Percentiles rank a stretch among this genome's conserved stretches.
phyloP scores from a whole-genome alignment of 2,888 invertebrate species.

The Acrobeloides nanus region DNA sequence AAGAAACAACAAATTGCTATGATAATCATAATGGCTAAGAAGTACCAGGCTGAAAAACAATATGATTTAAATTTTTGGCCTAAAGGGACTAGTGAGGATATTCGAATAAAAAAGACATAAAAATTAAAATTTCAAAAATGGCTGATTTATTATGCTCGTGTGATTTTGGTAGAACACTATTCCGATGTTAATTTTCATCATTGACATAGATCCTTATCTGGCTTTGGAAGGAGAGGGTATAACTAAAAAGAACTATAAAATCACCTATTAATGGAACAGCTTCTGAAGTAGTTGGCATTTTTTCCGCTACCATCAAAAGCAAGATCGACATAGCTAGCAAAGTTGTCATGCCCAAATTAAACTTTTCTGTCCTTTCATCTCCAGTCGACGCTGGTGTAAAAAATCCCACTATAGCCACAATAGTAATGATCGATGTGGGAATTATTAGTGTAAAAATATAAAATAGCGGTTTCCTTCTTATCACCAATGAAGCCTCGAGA shows the following conservation, averaged over 20 bases:
- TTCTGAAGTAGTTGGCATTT: slow-evolving; percentile 56
- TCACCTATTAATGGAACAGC: slow-evolving; percentile 47
- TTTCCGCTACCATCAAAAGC: slow-evolving; percentile 58
- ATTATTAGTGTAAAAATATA: slow-evolving; percentile 55
- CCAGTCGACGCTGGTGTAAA: slow-evolving; percentile 56
- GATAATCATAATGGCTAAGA: too few relatives aligned
- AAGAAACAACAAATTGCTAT: slow-evolving; percentile 46
- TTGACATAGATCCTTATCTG: too few relatives aligned
- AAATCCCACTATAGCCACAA: slow-evolving; percentile 55
- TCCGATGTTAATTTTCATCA: too few relatives aligned
- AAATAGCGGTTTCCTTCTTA: slow-evolving; percentile 47
- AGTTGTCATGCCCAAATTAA: slow-evolving; percentile 45
- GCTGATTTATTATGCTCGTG: too few relatives aligned
- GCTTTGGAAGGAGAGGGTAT: too few relatives aligned
- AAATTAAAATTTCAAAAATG: too few relatives aligned
- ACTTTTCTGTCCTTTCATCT: slow-evolving; percentile 52
- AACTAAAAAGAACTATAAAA: too few relatives aligned
- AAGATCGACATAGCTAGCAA: slow-evolving; percentile 57
- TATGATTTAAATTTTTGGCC: too few relatives aligned
- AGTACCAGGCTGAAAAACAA: too few relatives aligned
- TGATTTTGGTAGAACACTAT: too few relatives aligned
- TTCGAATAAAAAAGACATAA: too few relatives aligned
- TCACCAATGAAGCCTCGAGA: slow-evolving; percentile 22
- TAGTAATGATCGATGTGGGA: slow-evolving; percentile 56
- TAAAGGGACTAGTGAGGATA: too few relatives aligned